A percentile compares a stretch with the other conserved stretches of the same genome.
Evolutionary conservation across 2,888 invertebrate species (phyloP).

Genomic region (Synergus laeviventris): DNA sequence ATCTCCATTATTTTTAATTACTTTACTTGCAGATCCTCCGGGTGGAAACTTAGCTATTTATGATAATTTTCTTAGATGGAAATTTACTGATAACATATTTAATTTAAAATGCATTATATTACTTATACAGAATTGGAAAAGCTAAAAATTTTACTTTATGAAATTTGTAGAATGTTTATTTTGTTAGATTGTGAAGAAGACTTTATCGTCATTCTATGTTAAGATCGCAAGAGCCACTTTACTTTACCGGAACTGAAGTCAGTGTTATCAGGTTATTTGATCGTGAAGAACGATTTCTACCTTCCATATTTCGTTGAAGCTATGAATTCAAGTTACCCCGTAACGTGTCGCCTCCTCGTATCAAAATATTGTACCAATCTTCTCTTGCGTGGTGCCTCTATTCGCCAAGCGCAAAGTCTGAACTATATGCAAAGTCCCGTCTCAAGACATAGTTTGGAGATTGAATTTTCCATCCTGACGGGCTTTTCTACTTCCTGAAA

Average conservation of each 20-base stretch:
- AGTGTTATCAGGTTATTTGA: not conserved
- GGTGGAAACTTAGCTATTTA: no score
- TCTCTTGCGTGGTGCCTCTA: slow-evolving; percentile 41
- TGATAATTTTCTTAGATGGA: no score
- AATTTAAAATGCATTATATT: no score
- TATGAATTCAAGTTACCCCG: slow-evolving; percentile 34
- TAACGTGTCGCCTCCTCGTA: slow-evolving; percentile 59
- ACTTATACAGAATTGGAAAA: no score
- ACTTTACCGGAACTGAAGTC: not conserved
- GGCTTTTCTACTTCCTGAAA: slow-evolving; percentile 16
- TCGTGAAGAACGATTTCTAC: slow-evolving; percentile 1
- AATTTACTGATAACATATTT: no score
- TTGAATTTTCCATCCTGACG: slow-evolving; percentile 57
- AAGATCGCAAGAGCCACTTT: not conserved
- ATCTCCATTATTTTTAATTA: no score
- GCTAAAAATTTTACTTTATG: no score
- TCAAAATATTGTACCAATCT: slow-evolving; percentile 63
- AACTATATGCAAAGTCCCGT: slow-evolving; percentile 40
- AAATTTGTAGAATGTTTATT: no score
- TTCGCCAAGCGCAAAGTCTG: slow-evolving; percentile 30
- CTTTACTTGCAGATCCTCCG: no score
- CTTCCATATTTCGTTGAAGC: not conserved
- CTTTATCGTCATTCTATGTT: not conserved
- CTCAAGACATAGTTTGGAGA: slow-evolving; percentile 44
- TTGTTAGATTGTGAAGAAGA: not conserved